phyloP scores from a whole-genome alignment of 2,888 invertebrate species.

The Drosophila pseudotakahashii region DNA sequence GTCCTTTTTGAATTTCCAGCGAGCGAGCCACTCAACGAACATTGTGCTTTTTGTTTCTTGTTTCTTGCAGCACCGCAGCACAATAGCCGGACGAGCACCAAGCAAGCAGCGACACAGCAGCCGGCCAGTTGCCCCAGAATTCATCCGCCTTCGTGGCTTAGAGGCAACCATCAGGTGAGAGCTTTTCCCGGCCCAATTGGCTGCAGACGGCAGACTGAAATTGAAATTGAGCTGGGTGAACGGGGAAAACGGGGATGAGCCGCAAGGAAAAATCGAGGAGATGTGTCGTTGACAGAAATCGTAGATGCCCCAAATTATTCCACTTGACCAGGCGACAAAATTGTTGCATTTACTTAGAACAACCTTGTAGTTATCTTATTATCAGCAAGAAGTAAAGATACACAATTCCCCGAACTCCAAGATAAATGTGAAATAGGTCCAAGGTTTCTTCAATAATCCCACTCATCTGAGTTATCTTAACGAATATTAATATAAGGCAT shows the following conservation, averaged over 20 bases:
- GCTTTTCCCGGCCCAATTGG: constrained; percentile 6
- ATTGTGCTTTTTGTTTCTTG: constrained; percentile 6
- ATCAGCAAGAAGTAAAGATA: neutral
- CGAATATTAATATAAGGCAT: no score
- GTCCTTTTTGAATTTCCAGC: constrained; percentile 10
- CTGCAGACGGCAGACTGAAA: neutral
- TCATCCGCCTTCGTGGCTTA: constrained; percentile 1
- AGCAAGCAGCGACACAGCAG: neutral
- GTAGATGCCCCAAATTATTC: neutral
- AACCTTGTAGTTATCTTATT: neutral
- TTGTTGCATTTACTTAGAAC: neutral
- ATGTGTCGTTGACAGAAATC: constrained; percentile 17
- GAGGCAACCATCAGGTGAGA: constrained; percentile 29
- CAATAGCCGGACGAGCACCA: neutral
- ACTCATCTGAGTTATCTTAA: neutral
- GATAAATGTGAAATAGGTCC: neutral
- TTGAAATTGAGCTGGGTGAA: neutral
- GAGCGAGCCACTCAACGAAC: neutral
- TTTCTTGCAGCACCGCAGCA: constrained; percentile 15
- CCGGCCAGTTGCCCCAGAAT: constrained; percentile 15
- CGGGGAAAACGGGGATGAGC: no score
- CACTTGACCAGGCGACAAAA: constrained; percentile 1
- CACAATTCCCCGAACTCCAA: neutral
- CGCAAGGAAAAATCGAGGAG: neutral
- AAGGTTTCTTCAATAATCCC: neutral